These are phyloP conservation scores for Tautogolabrus adspersus DNA, from an alignment of 2,113 vertebrate genomes.

Conservation along the genomic window DNA sequence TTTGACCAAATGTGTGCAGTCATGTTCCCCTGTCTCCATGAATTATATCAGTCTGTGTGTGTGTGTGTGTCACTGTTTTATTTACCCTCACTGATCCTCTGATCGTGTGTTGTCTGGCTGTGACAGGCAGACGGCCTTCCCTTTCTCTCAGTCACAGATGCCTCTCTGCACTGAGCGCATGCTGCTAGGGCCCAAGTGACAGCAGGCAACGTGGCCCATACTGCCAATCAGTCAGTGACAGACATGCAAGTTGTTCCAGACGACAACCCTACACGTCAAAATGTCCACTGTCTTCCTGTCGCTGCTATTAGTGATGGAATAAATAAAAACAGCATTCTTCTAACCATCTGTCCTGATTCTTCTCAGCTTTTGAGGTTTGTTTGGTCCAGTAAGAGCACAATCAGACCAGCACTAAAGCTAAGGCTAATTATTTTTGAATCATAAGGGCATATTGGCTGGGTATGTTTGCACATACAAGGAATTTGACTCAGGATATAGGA, in stretches of 20 bases:
- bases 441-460: no score
- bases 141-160: constrained; percentile 60
- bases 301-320: constrained; percentile 58
- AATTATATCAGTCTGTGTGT: constrained; percentile 42
- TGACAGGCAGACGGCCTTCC: constrained; percentile 67
- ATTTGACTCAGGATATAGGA: no score
- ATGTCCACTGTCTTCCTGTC: constrained; percentile 41
- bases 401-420: neutral
- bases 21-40: constrained; percentile 33
- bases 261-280: constrained; percentile 27
- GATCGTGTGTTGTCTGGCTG: constrained; percentile 56
- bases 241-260: constrained; percentile 43
- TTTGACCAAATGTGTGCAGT: constrained; percentile 4
- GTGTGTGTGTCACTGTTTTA: constrained; percentile 41
- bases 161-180: constrained; percentile 36
- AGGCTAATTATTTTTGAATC: neutral
- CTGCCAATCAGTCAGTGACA: constrained; percentile 66
- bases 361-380: constrained; percentile 62
- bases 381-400: constrained; percentile 50
- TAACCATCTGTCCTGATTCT: constrained; percentile 64
- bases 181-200: constrained; percentile 44
- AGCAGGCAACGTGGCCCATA: constrained; percentile 14
- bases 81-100: constrained; percentile 64
- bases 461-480: no score
- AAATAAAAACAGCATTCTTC: constrained; percentile 67